A percentile compares a stretch with the other conserved stretches of the same genome.
Evolutionary conservation across 2,888 invertebrate species (phyloP).

Genomic region (Odontomyia ornata): DNA sequence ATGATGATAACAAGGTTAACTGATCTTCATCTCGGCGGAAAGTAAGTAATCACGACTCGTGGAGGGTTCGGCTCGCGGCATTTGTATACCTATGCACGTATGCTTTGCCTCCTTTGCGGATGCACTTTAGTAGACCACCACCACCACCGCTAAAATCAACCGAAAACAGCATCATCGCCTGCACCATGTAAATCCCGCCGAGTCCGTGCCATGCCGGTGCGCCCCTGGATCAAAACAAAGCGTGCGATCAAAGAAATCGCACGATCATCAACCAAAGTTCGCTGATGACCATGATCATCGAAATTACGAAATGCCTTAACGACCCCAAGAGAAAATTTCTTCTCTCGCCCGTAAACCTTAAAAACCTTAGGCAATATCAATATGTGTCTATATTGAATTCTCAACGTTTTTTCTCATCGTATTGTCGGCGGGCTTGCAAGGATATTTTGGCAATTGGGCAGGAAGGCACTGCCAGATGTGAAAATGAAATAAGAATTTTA

Average conservation of each 20-base stretch:
- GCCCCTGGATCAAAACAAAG: conserved; percentile 31
- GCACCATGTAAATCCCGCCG: neutral
- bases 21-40: conserved; percentile 14
- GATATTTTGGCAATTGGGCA: neutral
- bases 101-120: neutral
- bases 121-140: neutral
- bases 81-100: too few relatives aligned
- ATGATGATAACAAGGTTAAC: conserved; percentile 43
- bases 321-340: conserved; percentile 17
- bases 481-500: too few relatives aligned
- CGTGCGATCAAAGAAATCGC: conserved; percentile 37
- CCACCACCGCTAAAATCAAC: too few relatives aligned
- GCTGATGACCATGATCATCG: conserved; percentile 39
- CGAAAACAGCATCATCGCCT: too few relatives aligned
- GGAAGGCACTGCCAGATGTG: neutral
- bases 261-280: conserved; percentile 16
- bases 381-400: conserved; percentile 27
- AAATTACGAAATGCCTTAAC: conserved; percentile 23
- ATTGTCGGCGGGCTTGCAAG: neutral
- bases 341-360: conserved; percentile 22
- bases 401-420: conserved; percentile 10
- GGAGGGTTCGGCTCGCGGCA: conserved; percentile 17
- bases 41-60: conserved; percentile 26
- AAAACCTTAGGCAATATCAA: neutral
- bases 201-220: neutral